Percentiles rank a stretch among this genome's conserved stretches.
phyloP scores from a whole-genome alignment of 2,113 vertebrate species.

The Trematocara nigrifrons region DNA sequence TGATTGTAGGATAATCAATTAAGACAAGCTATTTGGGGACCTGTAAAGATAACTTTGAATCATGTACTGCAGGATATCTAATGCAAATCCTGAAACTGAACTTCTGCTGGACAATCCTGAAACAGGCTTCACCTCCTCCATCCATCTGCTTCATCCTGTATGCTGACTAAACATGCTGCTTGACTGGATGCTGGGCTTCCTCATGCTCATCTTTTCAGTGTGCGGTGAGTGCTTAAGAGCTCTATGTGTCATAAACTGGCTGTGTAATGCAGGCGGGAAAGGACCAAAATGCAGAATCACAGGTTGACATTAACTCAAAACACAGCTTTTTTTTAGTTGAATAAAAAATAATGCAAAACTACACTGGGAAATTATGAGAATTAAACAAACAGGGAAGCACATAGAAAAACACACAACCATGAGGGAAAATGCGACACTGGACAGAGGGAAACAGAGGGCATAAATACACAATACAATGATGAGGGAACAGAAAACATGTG shows the following conservation, averaged over 20 bases:
- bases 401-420: not conserved
- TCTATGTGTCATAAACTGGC: not conserved
- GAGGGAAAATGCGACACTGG: not conserved
- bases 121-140: not conserved
- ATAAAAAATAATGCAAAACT: not conserved
- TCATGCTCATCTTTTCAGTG: not conserved
- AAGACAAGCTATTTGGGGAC: not conserved
- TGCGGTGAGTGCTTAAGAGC: not conserved
- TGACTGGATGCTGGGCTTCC: not conserved
- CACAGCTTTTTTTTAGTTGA: not conserved
- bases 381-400: not conserved
- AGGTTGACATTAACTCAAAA: not conserved
- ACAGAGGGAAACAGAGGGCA: not conserved
- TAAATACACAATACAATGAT: not conserved
- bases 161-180: not conserved
- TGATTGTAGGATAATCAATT: not conserved
- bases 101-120: not conserved
- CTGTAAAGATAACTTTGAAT: not conserved
- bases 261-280: not conserved
- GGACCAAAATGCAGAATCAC: fast-evolving
- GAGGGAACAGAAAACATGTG: not conserved
- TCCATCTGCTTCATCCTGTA: not conserved
- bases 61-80: not conserved
- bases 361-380: not conserved
- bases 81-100: not conserved